A percentile compares a stretch with the other conserved stretches of the same genome.
Conservation (phyloP, 1,140 invertebrate species). For the Drosophila orosa region DNA sequence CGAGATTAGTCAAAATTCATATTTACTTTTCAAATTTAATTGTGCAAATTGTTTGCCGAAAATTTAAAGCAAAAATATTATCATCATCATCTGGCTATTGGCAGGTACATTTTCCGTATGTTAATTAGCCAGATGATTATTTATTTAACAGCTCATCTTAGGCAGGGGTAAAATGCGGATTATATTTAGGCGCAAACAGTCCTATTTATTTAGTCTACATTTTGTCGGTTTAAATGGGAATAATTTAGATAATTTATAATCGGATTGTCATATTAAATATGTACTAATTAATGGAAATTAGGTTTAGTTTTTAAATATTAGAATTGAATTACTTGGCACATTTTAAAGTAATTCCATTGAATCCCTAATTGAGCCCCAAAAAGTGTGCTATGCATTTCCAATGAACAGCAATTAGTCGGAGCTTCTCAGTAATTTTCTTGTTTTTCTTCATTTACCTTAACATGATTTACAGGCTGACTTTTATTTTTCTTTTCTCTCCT, state of each 20-base stretch:
- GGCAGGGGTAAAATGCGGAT: slow-evolving; percentile 7
- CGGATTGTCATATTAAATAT: slow-evolving; percentile 10
- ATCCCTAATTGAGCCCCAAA: slow-evolving; percentile 8
- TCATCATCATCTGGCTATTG: not conserved
- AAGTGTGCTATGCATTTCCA: slow-evolving; percentile 8
- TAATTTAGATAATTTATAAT: slow-evolving; percentile 42
- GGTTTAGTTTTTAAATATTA: not conserved
- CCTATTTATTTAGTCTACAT: slow-evolving; percentile 35
- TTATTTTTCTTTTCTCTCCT: not conserved
- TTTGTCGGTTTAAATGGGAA: slow-evolving; percentile 18
- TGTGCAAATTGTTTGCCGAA: slow-evolving; percentile 31
- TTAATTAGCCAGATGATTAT: slow-evolving; percentile 38
- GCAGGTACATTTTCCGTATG: slow-evolving; percentile 28
- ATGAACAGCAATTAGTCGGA: slow-evolving; percentile 4
- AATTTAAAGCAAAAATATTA: slow-evolving; percentile 1
- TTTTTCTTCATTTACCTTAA: slow-evolving; percentile 8
- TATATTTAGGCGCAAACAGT: slow-evolving; percentile 23
- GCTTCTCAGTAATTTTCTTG: slow-evolving; percentile 5
- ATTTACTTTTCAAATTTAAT: slow-evolving; percentile 43
- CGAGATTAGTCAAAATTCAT: slow-evolving; percentile 37
- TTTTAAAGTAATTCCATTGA: not conserved
- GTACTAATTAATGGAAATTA: not conserved
- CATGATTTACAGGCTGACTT: not conserved
- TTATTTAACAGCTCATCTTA: slow-evolving; percentile 33
- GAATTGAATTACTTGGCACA: not conserved